These are phyloP conservation scores for Catamblyrhynchus diadema DNA, from an alignment of 2,797 vertebrate genomes.

Conservation along the genomic window DNA sequence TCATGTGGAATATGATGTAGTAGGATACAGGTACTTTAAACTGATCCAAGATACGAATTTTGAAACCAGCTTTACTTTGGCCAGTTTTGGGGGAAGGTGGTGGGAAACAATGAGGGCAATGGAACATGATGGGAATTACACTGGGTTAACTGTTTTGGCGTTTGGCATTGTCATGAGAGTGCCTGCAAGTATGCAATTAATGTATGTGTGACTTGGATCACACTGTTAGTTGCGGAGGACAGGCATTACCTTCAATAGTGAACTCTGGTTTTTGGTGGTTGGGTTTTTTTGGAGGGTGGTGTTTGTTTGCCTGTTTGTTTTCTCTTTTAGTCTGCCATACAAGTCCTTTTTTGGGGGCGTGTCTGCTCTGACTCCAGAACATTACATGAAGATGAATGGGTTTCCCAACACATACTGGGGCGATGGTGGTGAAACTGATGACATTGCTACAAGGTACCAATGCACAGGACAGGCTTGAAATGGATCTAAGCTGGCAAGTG, in stretches of 20 bases:
- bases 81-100: background rate
- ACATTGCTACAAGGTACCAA: conserved; percentile 72
- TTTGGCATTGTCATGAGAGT: background rate
- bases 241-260: background rate
- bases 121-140: background rate
- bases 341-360: conserved; percentile 73
- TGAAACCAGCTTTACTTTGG: background rate
- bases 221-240: background rate
- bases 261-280: background rate
- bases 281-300: background rate
- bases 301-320: background rate
- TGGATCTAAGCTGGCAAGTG: background rate
- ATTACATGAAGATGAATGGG: conserved; percentile 78
- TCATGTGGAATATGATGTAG: background rate
- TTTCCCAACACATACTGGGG: conserved; percentile 77
- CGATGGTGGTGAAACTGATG: conserved; percentile 62
- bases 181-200: background rate
- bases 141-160: background rate
- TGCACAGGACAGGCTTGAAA: background rate
- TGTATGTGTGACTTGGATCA: background rate
- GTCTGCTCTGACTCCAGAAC: conserved; percentile 74
- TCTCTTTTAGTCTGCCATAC: conserved; percentile 65
- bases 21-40: background rate
- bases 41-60: background rate
- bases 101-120: background rate